Evolutionary conservation across 1,140 invertebrate genomes (phyloP).

Genomic region (Bombus waltoni): DNA sequence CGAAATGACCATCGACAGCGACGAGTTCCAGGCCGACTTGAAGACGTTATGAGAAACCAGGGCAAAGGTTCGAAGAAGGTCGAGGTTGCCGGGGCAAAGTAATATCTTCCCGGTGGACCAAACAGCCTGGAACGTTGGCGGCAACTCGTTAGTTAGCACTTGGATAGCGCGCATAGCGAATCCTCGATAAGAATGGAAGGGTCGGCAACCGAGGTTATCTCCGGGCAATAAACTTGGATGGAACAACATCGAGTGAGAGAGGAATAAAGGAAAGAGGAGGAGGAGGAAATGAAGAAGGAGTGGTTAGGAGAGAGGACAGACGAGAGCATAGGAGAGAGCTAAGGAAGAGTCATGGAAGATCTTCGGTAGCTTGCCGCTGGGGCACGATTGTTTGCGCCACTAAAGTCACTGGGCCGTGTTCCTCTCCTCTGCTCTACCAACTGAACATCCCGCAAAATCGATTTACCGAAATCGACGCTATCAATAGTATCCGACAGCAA

Average conservation of each 20-base stretch:
- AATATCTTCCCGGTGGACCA: slow-evolving; percentile 63
- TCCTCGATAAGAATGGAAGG: slow-evolving; percentile 74
- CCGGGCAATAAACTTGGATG: slow-evolving; percentile 76
- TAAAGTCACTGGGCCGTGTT: slow-evolving; percentile 53
- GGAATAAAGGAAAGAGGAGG: slow-evolving; percentile 1
- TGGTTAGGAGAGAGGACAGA: neutral
- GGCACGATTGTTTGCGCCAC: slow-evolving; percentile 65
- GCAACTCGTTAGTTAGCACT: slow-evolving; percentile 77
- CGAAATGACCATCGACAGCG: too few relatives aligned
- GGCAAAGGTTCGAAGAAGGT: slow-evolving; percentile 54
- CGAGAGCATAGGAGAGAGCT: neutral
- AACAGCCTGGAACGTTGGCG: slow-evolving; percentile 61
- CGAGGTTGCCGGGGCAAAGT: slow-evolving; percentile 47
- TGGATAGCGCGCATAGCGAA: slow-evolving; percentile 71
- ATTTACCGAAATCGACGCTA: slow-evolving; percentile 69
- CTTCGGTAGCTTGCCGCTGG: slow-evolving; percentile 41
- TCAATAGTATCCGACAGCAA: slow-evolving; percentile 50
- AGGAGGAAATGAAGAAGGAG: neutral
- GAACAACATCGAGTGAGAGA: slow-evolving; percentile 69
- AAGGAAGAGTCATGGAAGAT: slow-evolving; percentile 66
- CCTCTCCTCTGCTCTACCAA: slow-evolving; percentile 3
- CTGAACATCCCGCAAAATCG: slow-evolving; percentile 58
- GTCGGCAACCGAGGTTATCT: slow-evolving; percentile 74
- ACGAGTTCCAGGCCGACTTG: neutral
- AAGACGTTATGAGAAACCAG: neutral